Conservation (phyloP, 64 coral and sea anemone genomes). For the Porites lutea region DNA sequence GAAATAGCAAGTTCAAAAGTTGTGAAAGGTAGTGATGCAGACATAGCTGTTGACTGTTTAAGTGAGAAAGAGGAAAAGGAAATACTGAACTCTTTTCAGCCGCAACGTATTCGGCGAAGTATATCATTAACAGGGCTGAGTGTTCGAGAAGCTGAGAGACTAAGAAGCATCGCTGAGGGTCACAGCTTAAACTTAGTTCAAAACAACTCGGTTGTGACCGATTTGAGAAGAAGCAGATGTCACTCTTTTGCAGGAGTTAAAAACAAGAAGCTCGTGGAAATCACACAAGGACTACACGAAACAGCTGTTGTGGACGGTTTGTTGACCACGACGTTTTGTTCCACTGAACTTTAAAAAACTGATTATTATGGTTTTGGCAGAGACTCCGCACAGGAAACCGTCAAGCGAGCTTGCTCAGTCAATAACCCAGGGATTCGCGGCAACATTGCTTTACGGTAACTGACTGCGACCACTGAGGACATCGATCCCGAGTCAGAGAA, state of each 20-base stretch:
- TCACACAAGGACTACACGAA: background rate
- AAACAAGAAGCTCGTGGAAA: slow-evolving; percentile 4
- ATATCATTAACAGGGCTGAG: background rate
- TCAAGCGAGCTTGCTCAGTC: no score
- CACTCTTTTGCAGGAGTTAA: slow-evolving; percentile 19
- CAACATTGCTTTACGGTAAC: no score
- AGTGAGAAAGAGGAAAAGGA: background rate
- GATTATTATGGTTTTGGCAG: no score
- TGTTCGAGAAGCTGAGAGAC: background rate
- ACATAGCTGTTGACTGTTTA: background rate
- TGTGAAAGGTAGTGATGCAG: background rate
- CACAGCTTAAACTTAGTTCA: background rate
- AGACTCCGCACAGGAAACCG: background rate
- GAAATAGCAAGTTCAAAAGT: background rate
- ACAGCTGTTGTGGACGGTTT: slow-evolving; percentile 11
- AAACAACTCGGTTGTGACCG: background rate
- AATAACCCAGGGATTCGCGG: no score
- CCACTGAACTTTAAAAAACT: slow-evolving; percentile 8
- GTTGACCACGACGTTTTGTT: slow-evolving; percentile 6
- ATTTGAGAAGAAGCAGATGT: background rate
- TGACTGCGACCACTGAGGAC: no score
- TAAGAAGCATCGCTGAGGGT: background rate
- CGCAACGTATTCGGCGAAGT: background rate
- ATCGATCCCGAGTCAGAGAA: no score
- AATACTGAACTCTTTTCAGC: background rate